Evolutionary conservation across 2,888 invertebrate genomes (phyloP).

Genomic region (Trichopoda pennipes): DNA sequence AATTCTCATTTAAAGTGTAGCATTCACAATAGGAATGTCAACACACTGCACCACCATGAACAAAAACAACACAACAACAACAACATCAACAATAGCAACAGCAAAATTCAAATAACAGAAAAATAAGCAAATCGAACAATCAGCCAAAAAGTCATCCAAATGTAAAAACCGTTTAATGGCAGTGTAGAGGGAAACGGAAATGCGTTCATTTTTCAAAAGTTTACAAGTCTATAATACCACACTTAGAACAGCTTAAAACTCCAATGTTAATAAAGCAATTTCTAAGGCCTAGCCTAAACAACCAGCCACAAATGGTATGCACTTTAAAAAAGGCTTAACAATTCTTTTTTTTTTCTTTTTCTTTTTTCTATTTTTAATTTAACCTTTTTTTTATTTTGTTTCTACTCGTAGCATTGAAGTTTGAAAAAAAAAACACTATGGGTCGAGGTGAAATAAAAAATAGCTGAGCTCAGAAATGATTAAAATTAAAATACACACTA

Average conservation of each 20-base stretch:
- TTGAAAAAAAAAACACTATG: slow-evolving; percentile 21
- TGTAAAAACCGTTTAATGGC: slow-evolving; percentile 16
- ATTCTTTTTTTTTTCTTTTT: slow-evolving; percentile 25
- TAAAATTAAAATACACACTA: too few relatives aligned
- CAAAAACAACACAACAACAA: neutral
- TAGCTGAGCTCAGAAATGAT: too few relatives aligned
- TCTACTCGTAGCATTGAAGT: slow-evolving; percentile 3
- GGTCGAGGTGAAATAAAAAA: neutral
- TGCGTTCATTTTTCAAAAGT: slow-evolving; percentile 69
- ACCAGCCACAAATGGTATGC: slow-evolving; percentile 46
- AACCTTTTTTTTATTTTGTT: slow-evolving; percentile 17
- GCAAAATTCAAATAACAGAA: neutral
- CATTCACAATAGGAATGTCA: slow-evolving; percentile 65
- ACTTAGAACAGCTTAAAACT: slow-evolving; percentile 41
- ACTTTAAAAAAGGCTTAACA: slow-evolving; percentile 49
- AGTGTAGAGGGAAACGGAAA: slow-evolving; percentile 68
- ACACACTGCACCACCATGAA: slow-evolving; percentile 34
- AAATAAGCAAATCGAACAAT: neutral
- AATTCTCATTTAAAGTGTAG: slow-evolving; percentile 68
- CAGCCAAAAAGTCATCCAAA: slow-evolving; percentile 19
- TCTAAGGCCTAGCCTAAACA: slow-evolving; percentile 49
- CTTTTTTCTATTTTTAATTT: slow-evolving; percentile 1
- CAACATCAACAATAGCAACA: slow-evolving; percentile 12
- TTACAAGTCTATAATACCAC: slow-evolving; percentile 36
- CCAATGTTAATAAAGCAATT: slow-evolving; percentile 64